phyloP scores from a whole-genome alignment of 2,797 vertebrate species.

The Uromys caudimaculatus region DNA sequence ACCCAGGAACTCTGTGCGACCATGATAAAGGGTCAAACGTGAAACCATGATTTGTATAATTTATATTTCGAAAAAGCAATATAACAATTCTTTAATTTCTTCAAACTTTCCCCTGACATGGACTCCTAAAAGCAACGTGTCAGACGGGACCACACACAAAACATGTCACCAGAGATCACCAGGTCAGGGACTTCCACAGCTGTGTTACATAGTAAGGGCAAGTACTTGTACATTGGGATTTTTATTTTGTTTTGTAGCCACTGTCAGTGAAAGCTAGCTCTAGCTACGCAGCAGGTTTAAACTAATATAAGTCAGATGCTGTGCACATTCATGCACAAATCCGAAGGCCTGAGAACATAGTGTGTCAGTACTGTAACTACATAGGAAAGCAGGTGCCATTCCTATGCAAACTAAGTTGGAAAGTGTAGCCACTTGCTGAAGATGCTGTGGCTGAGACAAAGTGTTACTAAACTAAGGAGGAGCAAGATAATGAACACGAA shows the following conservation, averaged over 20 bases:
- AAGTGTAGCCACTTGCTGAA: conserved; percentile 28
- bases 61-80: conserved; percentile 11
- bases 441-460: background rate
- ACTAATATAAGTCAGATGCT: background rate
- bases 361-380: background rate
- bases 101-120: background rate
- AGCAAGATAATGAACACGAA: background rate
- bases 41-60: background rate
- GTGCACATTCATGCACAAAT: background rate
- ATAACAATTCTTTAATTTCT: conserved; percentile 19
- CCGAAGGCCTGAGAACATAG: background rate
- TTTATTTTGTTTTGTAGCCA: background rate
- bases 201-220: background rate
- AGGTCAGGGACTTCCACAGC: background rate
- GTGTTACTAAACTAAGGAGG: background rate
- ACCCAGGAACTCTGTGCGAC: background rate
- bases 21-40: background rate
- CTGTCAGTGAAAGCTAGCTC: background rate
- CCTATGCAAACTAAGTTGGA: background rate
- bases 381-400: background rate
- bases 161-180: background rate
- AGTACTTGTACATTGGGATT: background rate
- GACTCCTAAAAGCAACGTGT: background rate
- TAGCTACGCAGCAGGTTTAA: background rate
- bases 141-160: background rate